These are phyloP conservation scores for Microdon myrmicae DNA, from an alignment of 2,888 invertebrate genomes.

Conservation along the genomic window DNA sequence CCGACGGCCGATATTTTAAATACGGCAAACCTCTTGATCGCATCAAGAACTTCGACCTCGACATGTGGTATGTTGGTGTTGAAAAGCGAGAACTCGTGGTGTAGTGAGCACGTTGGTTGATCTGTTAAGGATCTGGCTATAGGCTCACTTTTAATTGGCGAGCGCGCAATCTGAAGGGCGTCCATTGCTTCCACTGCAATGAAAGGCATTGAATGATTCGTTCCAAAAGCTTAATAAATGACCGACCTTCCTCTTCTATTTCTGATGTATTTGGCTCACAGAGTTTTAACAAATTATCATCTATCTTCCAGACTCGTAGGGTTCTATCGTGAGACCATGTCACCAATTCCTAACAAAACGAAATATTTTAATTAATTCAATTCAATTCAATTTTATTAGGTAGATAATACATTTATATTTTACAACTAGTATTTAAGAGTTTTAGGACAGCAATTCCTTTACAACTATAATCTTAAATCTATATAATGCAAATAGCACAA, in stretches of 20 bases:
- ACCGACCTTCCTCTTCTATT: conserved; percentile 31
- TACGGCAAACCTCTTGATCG: conserved; percentile 69
- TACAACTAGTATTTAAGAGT: no score
- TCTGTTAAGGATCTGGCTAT: conserved; percentile 62
- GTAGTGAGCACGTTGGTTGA: conserved; percentile 68
- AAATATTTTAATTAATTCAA: no score
- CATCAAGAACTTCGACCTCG: conserved; percentile 70
- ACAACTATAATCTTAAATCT: no score
- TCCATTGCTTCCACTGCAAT: conserved; percentile 56
- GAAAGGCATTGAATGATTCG: background rate
- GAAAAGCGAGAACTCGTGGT: conserved; percentile 80
- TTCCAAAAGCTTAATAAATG: background rate
- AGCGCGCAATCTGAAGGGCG: conserved; percentile 64
- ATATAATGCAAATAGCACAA: no score
- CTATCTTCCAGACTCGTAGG: conserved; percentile 89
- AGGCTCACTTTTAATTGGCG: conserved; percentile 64
- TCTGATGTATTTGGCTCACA: conserved; percentile 72
- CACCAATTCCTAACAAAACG: conserved; percentile 74
- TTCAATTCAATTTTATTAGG: no score
- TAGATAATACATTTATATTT: no score
- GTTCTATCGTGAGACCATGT: conserved; percentile 97
- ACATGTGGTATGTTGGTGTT: conserved; percentile 81
- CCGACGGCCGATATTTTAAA: conserved; percentile 64
- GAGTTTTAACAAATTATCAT: conserved; percentile 83
- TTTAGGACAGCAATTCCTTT: background rate